phyloP scores from a whole-genome alignment of 2,113 vertebrate genomes.

The Ammospiza caudacuta region DNA sequence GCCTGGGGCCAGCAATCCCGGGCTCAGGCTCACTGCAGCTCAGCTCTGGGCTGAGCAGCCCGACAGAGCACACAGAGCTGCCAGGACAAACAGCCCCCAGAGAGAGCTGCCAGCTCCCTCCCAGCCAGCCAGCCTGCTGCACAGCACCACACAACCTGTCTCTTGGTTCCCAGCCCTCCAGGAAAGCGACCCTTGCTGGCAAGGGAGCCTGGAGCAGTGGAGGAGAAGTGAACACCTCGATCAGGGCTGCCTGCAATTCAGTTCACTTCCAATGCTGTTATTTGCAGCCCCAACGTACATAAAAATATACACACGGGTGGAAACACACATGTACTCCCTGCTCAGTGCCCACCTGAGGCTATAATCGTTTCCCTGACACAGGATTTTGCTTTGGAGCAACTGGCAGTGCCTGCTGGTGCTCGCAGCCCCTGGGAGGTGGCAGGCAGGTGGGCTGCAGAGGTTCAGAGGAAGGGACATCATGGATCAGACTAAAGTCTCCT shows the following conservation, averaged over 20 bases:
- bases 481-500: neutral
- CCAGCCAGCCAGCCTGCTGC: neutral
- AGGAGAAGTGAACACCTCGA: neutral
- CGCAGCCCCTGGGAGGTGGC: neutral
- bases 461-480: neutral
- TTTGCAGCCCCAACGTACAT: fast-evolving
- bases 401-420: neutral
- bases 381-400: neutral
- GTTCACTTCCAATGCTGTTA: neutral
- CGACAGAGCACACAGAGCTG: neutral
- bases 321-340: neutral
- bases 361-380: neutral
- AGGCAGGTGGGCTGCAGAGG: neutral
- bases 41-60: conserved; percentile 24
- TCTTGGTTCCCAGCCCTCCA: neutral
- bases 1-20: neutral
- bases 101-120: neutral
- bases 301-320: neutral
- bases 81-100: conserved; percentile 41
- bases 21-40: conserved; percentile 26
- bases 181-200: neutral
- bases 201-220: neutral
- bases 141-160: neutral
- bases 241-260: neutral
- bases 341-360: neutral